Conservation (phyloP, 2,888 invertebrate species). For the Coenonympha arcania region DNA sequence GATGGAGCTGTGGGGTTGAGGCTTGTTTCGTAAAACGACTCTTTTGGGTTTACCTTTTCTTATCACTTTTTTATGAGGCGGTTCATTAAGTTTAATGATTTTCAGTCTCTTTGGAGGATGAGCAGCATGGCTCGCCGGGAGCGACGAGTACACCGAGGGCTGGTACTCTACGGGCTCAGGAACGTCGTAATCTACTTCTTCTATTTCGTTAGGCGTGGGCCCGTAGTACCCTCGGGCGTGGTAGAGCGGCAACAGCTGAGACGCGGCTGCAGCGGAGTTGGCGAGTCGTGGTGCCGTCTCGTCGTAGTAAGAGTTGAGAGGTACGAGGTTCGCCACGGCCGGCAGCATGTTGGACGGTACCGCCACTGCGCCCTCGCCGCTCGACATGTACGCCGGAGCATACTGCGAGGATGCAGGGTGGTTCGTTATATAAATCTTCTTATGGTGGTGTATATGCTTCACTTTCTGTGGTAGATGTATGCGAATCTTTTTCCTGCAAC, state of each 20-base stretch:
- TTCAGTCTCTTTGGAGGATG: constrained; percentile 55
- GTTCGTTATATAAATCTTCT: constrained; percentile 71
- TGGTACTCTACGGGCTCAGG: constrained; percentile 47
- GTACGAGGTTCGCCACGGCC: constrained; percentile 47
- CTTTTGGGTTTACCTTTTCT: constrained; percentile 59
- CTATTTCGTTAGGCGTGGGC: constrained; percentile 51
- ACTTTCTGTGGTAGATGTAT: constrained; percentile 74
- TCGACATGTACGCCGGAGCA: constrained; percentile 64
- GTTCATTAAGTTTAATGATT: constrained; percentile 55
- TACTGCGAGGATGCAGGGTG: constrained; percentile 65
- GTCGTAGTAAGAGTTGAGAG: constrained; percentile 52
- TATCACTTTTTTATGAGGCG: constrained; percentile 49
- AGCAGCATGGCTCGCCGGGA: constrained; percentile 33
- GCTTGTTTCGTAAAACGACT: constrained; percentile 42
- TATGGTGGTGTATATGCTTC: constrained; percentile 72
- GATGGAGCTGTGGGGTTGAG: constrained; percentile 23
- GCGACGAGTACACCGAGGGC: constrained; percentile 42
- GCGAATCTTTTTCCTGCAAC: constrained; percentile 73
- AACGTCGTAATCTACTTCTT: constrained; percentile 56
- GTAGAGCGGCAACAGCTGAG: constrained; percentile 63
- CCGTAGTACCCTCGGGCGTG: constrained; percentile 67
- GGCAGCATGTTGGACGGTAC: constrained; percentile 55
- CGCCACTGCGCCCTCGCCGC: constrained; percentile 58
- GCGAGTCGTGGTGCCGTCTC: constrained; percentile 45
- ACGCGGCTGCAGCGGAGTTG: constrained; percentile 41